Percentiles rank a stretch among this genome's conserved stretches.
phyloP scores from a whole-genome alignment of 2,888 invertebrate genomes.

The Homarus gammarus region DNA sequence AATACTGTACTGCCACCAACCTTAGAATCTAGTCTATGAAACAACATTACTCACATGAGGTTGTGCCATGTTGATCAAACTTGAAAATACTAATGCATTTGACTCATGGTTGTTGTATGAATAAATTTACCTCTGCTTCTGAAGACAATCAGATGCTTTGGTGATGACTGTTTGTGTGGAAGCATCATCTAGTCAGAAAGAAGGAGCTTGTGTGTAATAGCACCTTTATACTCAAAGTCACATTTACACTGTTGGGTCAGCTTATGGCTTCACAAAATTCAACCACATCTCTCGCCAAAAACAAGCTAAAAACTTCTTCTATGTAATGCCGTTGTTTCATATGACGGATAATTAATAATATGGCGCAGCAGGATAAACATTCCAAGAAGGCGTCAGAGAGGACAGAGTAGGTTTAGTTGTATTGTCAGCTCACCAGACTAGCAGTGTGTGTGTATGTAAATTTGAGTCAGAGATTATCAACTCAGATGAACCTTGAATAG shows the following conservation, averaged over 20 bases:
- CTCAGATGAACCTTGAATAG: slow-evolving; percentile 17
- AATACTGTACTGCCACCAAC: slow-evolving; percentile 14
- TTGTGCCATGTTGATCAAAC: slow-evolving; percentile 12
- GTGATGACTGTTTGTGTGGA: slow-evolving; percentile 6
- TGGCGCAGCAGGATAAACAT: neutral
- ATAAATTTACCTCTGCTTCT: neutral
- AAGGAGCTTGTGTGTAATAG: neutral
- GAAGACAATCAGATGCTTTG: neutral
- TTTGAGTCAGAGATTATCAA: neutral
- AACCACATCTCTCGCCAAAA: neutral
- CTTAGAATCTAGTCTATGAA: slow-evolving; percentile 4
- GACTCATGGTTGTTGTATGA: slow-evolving; percentile 2
- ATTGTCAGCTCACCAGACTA: neutral
- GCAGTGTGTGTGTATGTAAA: neutral
- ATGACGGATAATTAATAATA: neutral
- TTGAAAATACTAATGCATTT: neutral
- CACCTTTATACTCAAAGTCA: neutral
- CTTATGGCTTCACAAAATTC: neutral
- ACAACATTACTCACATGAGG: neutral
- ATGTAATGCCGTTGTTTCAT: neutral
- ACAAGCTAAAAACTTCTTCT: no score
- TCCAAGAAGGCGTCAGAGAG: neutral
- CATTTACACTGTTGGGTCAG: no score
- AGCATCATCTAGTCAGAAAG: neutral
- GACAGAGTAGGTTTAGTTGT: neutral